These are phyloP conservation scores for Dreissena rostriformis DNA, from an alignment of 1,140 invertebrate species.

Conservation along the genomic window DNA sequence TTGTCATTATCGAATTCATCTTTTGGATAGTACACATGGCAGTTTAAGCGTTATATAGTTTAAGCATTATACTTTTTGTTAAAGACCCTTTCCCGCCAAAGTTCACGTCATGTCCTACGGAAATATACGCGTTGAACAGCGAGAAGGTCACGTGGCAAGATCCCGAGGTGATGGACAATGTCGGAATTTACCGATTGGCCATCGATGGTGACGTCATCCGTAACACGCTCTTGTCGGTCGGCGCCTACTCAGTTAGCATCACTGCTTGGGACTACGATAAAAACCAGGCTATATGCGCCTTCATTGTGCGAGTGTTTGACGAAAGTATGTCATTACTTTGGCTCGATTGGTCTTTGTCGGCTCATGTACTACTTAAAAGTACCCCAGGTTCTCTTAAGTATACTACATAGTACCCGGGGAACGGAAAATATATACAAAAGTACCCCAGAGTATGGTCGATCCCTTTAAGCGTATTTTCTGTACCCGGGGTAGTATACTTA, in stretches of 20 bases:
- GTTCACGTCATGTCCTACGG: constrained; percentile 18
- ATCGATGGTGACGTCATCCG: not conserved
- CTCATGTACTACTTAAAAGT: no score
- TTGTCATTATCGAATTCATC: not conserved
- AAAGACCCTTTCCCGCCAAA: not conserved
- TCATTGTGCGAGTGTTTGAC: constrained; percentile 18
- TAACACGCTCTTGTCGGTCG: not conserved
- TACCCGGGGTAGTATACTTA: no score
- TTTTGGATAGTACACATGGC: not conserved
- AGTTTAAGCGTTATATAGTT: not conserved
- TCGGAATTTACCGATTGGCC: constrained; percentile 13
- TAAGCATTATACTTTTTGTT: not conserved
- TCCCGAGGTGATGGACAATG: constrained; percentile 19
- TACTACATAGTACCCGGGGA: no score
- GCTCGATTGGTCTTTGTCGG: no score
- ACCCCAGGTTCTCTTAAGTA: no score
- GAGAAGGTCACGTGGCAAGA: constrained; percentile 18
- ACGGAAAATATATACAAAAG: no score
- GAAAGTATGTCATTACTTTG: not conserved
- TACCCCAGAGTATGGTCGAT: no score
- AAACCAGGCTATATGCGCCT: constrained; percentile 34
- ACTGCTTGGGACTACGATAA: constrained; percentile 23
- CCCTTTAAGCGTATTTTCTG: no score
- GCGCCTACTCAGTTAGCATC: constrained; percentile 4
- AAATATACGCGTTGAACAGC: constrained; percentile 22